phyloP scores from a whole-genome alignment of 2,113 vertebrate genomes.

The Gasterosteus aculeatus region DNA sequence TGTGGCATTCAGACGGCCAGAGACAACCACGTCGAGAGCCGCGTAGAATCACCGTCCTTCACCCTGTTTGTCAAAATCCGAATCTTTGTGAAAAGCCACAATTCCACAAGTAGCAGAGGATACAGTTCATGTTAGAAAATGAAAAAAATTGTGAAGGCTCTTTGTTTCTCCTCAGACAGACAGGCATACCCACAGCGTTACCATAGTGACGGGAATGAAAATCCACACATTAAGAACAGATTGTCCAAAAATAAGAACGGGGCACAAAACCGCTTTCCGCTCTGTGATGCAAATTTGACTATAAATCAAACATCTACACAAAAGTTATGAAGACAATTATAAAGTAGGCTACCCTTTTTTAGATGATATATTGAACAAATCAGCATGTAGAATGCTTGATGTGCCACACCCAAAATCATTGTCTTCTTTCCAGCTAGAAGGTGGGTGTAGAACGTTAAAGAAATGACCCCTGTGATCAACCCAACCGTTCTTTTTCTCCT shows the following conservation, averaged over 20 bases:
- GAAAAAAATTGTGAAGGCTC: conserved; percentile 42
- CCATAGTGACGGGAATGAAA: conserved; percentile 57
- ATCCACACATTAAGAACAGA: conserved; percentile 45
- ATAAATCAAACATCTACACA: conserved; percentile 14
- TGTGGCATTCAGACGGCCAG: not conserved
- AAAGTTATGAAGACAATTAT: not conserved
- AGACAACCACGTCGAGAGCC: not conserved
- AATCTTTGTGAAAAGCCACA: not conserved
- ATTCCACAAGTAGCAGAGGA: not conserved
- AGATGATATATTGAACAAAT: not conserved
- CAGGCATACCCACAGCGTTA: conserved; percentile 52
- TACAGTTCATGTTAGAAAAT: not conserved
- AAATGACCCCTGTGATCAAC: not conserved
- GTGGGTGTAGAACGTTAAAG: not conserved
- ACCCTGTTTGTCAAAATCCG: not conserved
- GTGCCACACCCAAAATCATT: not conserved
- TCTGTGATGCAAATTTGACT: conserved; percentile 5
- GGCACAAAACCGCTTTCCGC: not conserved
- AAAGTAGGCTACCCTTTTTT: not conserved
- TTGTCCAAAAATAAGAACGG: conserved; percentile 24
- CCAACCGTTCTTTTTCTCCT: not conserved
- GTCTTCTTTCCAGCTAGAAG: not conserved
- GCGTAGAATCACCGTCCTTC: not conserved
- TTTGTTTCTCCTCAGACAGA: conserved; percentile 43
- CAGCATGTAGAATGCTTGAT: not conserved